Base-by-base conservation (phyloP, 2,888 invertebrate genomes). In the Drosophila stalkeri region DNA sequence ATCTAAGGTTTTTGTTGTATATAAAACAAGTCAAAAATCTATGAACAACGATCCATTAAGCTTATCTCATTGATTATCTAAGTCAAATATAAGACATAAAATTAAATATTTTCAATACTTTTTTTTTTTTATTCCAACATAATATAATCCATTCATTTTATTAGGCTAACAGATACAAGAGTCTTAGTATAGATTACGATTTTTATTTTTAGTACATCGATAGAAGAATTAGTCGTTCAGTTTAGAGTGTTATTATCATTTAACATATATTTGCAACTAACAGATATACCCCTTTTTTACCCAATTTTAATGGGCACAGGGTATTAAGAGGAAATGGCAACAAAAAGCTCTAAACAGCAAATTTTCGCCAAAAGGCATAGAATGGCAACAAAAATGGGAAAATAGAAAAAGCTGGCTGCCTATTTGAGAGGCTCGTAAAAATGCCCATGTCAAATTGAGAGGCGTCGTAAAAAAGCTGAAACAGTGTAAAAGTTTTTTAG, bases 361-460 rank as follows among this genome's bases (percentile, higher is more conserved):
- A 51, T 51, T 51, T 51, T 51, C 51, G 20, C 18, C 51, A 33
- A 51, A 49, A 51, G 35, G 51, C 51, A 14, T 14, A 51, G 35
- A 51, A 20, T 20, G 51, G 51, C 51, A 71, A 82, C 65, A 43
- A 80, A 73, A 86, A 71, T 70, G 12, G 65, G 60, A 66, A 56
- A 72, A 75, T n/a, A 35, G 39, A n/a, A 39, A 60, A 72, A 73
- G 57, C 55, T 54, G 57, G 46, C 71, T 72, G 78, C 82, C 88
- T 70, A 82, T 80, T 82, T 86, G 80, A 68, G 64, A 61, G 70
- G 64, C 74, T 67, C 85, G 71, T 87, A 83, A 83, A 80, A 77
- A 81, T 82, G 69, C 60, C 52, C 75, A 77, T 75, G 83, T 86
- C 67, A 75, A 73, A 61, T 72, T 75, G 65, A 64, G 75, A 77